These are phyloP conservation scores for Rhamnusium bicolor DNA, from an alignment of 2,888 invertebrate species.

Conservation along the genomic window DNA sequence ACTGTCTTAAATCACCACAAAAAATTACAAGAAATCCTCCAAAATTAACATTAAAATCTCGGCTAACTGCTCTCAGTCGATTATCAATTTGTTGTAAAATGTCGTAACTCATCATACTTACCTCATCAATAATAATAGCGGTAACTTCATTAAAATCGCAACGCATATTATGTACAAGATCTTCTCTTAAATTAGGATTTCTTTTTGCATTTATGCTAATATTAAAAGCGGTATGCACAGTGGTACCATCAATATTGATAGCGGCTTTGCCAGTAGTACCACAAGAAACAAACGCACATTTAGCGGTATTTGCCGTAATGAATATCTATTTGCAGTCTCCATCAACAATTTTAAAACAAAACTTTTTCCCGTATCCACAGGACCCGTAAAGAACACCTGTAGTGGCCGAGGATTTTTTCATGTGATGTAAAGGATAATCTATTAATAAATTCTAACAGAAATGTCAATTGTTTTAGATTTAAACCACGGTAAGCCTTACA, in stretches of 20 bases:
- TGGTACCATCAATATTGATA: conserved; percentile 65
- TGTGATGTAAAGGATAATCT: background rate
- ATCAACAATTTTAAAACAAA: conserved; percentile 66
- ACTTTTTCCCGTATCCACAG: conserved; percentile 59
- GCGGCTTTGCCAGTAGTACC: conserved; percentile 67
- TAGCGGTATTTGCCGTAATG: conserved; percentile 57
- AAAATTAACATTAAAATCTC: conserved; percentile 50
- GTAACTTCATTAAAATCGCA: conserved; percentile 33
- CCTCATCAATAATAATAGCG: conserved; percentile 48
- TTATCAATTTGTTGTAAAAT: conserved; percentile 28
- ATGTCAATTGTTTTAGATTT: background rate
- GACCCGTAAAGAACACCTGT: conserved; percentile 53
- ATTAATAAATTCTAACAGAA: background rate
- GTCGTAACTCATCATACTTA: conserved; percentile 42
- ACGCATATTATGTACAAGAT: conserved; percentile 24
- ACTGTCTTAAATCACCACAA: conserved; percentile 64
- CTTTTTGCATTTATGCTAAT: conserved; percentile 31
- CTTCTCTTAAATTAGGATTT: background rate
- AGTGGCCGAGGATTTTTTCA: conserved; percentile 46
- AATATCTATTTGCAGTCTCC: conserved; percentile 68
- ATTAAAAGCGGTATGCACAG: conserved; percentile 62
- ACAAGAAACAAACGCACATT: conserved; percentile 64
- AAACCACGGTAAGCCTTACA: background rate
- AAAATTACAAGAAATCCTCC: conserved; percentile 64
- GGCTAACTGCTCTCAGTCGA: conserved; percentile 42